Percentiles rank a stretch among this genome's conserved stretches.
Evolutionary conservation across 2,888 invertebrate genomes (phyloP).

Genomic region (Coleophora flavipennella): DNA sequence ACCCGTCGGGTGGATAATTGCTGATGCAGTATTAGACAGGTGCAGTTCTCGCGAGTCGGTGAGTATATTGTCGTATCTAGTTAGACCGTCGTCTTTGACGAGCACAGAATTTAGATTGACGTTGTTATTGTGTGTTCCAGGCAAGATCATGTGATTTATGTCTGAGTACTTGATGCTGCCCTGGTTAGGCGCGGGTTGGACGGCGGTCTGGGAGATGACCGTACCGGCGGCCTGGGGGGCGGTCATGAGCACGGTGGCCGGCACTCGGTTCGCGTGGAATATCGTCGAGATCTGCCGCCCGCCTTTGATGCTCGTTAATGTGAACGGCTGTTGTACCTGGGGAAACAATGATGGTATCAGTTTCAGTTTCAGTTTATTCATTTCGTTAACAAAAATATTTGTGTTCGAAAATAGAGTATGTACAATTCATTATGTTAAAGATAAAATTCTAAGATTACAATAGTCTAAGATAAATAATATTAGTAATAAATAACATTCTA

Average conservation of each 20-base stretch:
- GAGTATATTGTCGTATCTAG: constrained; percentile 47
- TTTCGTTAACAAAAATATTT: no score
- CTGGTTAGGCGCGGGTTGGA: constrained; percentile 23
- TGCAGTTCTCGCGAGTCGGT: constrained; percentile 49
- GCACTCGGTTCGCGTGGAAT: constrained; percentile 49
- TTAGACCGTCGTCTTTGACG: constrained; percentile 47
- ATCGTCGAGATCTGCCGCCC: constrained; percentile 57
- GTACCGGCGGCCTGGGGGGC: constrained; percentile 54
- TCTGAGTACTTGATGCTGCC: constrained; percentile 46
- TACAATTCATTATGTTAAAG: no score
- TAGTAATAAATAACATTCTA: no score
- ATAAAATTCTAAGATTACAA: no score
- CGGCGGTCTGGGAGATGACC: constrained; percentile 54
- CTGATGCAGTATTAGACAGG: constrained; percentile 44
- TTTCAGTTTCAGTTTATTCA: no score
- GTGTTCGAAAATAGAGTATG: no score
- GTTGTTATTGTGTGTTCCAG: constrained; percentile 28
- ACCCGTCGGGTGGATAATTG: constrained; percentile 49
- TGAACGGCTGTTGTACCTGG: constrained; percentile 58
- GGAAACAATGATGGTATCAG: constrained; percentile 3
- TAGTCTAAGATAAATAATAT: no score
- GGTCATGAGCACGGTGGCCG: constrained; percentile 56
- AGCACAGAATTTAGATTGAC: constrained; percentile 42
- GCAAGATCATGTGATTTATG: constrained; percentile 50
- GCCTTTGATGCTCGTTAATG: constrained; percentile 45